A percentile compares a stretch with the other conserved stretches of the same genome.
Conservation (phyloP, 2,113 vertebrate species). For the Daboia siamensis region DNA sequence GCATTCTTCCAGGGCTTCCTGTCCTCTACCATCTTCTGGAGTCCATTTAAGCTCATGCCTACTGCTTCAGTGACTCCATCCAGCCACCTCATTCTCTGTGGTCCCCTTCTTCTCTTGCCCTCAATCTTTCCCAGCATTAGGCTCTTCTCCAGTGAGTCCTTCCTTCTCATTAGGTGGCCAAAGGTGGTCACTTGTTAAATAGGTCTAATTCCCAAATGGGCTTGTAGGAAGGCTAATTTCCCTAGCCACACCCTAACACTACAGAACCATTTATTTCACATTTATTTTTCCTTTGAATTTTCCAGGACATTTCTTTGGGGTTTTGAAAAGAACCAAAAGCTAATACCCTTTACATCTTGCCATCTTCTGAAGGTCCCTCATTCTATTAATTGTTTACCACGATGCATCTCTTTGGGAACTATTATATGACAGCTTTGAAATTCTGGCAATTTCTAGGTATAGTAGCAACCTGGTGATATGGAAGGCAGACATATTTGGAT, state of each 20-base stretch:
- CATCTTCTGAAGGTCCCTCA: neutral
- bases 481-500: neutral
- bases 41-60: too few species aligned
- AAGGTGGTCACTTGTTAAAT: neutral
- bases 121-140: too few species aligned
- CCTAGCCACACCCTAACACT: neutral
- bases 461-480: neutral
- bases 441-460: neutral
- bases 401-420: neutral
- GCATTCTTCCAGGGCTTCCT: too few species aligned
- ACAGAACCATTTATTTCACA: neutral
- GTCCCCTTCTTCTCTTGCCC: too few species aligned
- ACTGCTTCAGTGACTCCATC: too few species aligned
- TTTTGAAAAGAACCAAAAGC: neutral
- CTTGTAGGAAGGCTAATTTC: neutral
- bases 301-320: neutral
- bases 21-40: too few species aligned
- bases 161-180: too few species aligned
- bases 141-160: too few species aligned
- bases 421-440: neutral
- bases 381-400: neutral
- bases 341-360: neutral
- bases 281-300: neutral
- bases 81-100: too few species aligned
- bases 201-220: neutral